Evolutionary conservation across 2,797 vertebrate species (phyloP), one percentile per base, ranked within the genome.

Genomic region (Podargus strigoides): DNA sequence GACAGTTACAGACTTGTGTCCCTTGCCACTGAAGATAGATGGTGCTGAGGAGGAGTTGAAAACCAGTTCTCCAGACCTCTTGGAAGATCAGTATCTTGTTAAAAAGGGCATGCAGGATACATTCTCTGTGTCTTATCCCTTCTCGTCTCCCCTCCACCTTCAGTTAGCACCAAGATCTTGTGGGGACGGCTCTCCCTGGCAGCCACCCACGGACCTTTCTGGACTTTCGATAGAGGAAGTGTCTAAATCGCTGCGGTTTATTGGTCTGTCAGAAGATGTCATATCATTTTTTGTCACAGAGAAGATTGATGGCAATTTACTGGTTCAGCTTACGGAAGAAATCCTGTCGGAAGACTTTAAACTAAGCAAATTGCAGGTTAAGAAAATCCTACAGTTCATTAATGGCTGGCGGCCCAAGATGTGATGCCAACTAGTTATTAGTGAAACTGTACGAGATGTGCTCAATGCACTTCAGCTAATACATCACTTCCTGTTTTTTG

Each of bases 301-400:
- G 98, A 99, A 99, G 98, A 99, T 99, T 19, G 99, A 99, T 41
- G 99, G 99, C 81, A 99, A 98, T 97, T 97, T 99, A 95, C 98
- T 99, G 34, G 97, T 99, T 95, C 99, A 99, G 96, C 98, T 99
- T 81, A 99, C 99, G 0, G 99, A 99, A 95, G 99, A 99, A 97
- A 99, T 99, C 87, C 96, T 99, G 91, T 99, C 99, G 0, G 99
- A 99, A 96, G 99, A 99, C 97, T 99, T 99, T 97, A 99, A 98
- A 89, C 97, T 99, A 80, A 99, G 99, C 98, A 99, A 99, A 97
- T 98, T 99, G 90, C 99, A 99, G 96, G 99, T 99, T 96, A 99
- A 99, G 98, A 99, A 99, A 97, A 99, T 99, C 91, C 96, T 99
- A 97, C 99, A 99, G 97, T 99, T 99, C 98, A 99, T 99, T 93